These are phyloP conservation scores for Isurus oxyrinchus DNA, from an alignment of 2,113 vertebrate species.

Conservation along the genomic window DNA sequence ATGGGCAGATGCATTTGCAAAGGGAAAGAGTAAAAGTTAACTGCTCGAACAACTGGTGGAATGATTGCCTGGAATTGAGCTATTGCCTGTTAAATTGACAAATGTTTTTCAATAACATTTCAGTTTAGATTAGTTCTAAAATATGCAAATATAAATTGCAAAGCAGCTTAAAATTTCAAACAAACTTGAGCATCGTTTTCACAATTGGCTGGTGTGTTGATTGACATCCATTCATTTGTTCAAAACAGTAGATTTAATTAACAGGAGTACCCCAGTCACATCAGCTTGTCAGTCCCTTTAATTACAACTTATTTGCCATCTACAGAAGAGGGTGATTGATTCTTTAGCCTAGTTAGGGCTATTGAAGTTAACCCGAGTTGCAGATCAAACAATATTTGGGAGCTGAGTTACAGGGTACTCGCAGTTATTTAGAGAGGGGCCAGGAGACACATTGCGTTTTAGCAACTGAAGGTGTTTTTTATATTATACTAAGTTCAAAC, in stretches of 20 bases:
- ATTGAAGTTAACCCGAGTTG: not conserved
- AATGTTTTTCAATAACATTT: not conserved
- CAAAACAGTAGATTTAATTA: not conserved
- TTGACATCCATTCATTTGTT: not conserved
- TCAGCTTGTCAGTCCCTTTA: not conserved
- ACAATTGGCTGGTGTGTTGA: not conserved
- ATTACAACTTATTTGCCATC: not conserved
- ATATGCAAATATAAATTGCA: not conserved
- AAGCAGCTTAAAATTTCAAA: not conserved
- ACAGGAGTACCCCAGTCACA: not conserved
- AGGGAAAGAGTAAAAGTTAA: not conserved
- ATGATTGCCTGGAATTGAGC: not conserved
- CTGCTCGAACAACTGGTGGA: not conserved
- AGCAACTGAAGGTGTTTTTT: not conserved
- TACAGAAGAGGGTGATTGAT: not conserved
- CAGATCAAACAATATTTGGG: not conserved
- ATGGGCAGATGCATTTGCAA: not conserved
- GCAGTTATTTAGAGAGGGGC: not conserved
- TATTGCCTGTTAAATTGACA: not conserved
- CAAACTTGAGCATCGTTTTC: not conserved
- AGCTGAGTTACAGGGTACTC: not conserved
- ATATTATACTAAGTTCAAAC: not conserved
- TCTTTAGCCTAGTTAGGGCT: not conserved
- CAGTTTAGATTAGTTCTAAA: not conserved
- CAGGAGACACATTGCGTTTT: not conserved